Base-by-base conservation (phyloP, 30 jellyfish, hydroid and myxozoan species). In the Aurelia aurita region DNA sequence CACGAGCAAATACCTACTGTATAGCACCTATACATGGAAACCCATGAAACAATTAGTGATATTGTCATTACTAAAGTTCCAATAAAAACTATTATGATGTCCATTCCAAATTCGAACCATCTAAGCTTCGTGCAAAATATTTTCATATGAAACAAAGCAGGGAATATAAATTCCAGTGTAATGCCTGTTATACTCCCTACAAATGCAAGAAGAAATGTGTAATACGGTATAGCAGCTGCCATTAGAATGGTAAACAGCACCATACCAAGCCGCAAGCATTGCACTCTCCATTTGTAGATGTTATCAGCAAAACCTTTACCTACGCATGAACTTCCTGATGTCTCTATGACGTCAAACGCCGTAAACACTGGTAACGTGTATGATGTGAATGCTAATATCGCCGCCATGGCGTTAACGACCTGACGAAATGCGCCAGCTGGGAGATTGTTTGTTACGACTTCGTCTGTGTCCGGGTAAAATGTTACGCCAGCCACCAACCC, bases 21-120 rank as follows among this genome's bases (percentile, higher is more conserved):
- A 64, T 83, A 92, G 46, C 98, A 92, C 43, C 53, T 80, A 47
- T 92, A 92, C 96, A 92, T 80, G 10, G 98, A 87, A 14, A 92
- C 77, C 98, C 98, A 92, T 8, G 98, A 92, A 5, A 92, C 98
- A n/a, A 92, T 92, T n/a, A 92, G n/a, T n/a, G 97, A 80, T 1
- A 92, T 92, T 2, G 98, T 92, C 98, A 92, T 92, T 18, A 82
- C 94, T 71, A 92, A 25, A 2, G 97, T 87, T 0, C 98, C 98
- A 35, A 92, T 74, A 57, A 92, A 92, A 6, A 93, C 98, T 23
- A 93, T 75, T 0, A 69, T 21, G 9, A 87, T 93, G 79, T 93
- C 97, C 93, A 92, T 82, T 4, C 85, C 97, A 29, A 93, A 80
- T 63, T 93, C 98, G 54, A 82, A 73, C 98, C 98, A 93, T 28